These are phyloP conservation scores for Drosophila ogumai DNA, from an alignment of 1,140 invertebrate genomes.

Conservation along the genomic window DNA sequence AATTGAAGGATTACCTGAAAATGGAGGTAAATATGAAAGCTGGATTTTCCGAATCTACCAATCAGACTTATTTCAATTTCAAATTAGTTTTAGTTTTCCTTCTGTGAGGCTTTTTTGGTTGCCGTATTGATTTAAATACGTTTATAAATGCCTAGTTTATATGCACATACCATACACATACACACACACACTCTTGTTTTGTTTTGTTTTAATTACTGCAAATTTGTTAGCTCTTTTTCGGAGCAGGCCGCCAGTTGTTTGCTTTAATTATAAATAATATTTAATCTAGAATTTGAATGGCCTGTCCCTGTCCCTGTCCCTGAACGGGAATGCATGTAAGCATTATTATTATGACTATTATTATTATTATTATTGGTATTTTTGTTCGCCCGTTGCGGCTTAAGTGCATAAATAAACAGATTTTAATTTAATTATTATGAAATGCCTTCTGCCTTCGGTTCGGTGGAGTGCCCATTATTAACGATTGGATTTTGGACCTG, in stretches of 20 bases:
- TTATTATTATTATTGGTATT: slow-evolving; percentile 66
- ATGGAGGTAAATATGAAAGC: background rate
- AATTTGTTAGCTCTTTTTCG: slow-evolving; percentile 13
- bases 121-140: slow-evolving; percentile 40
- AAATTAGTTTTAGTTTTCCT: slow-evolving; percentile 35
- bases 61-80: slow-evolving; percentile 36
- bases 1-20: slow-evolving; percentile 33
- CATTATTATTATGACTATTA: slow-evolving; percentile 56
- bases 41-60: slow-evolving; percentile 13
- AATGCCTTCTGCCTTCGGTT: slow-evolving; percentile 25
- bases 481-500: slow-evolving; percentile 16
- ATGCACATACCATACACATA: slow-evolving; percentile 18
- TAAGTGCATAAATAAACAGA: slow-evolving; percentile 67
- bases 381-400: slow-evolving; percentile 33
- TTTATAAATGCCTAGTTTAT: slow-evolving; percentile 11
- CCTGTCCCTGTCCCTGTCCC: background rate
- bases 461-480: slow-evolving; percentile 24
- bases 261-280: slow-evolving; percentile 71
- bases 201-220: slow-evolving; percentile 54
- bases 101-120: slow-evolving; percentile 4
- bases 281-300: slow-evolving; percentile 64
- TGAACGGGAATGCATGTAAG: slow-evolving; percentile 14
- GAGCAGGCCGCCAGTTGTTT: slow-evolving; percentile 22
- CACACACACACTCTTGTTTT: slow-evolving; percentile 30
- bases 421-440: slow-evolving; percentile 65